Conservation (phyloP, 2,888 invertebrate species). For the Drosophila peninsularis region DNA sequence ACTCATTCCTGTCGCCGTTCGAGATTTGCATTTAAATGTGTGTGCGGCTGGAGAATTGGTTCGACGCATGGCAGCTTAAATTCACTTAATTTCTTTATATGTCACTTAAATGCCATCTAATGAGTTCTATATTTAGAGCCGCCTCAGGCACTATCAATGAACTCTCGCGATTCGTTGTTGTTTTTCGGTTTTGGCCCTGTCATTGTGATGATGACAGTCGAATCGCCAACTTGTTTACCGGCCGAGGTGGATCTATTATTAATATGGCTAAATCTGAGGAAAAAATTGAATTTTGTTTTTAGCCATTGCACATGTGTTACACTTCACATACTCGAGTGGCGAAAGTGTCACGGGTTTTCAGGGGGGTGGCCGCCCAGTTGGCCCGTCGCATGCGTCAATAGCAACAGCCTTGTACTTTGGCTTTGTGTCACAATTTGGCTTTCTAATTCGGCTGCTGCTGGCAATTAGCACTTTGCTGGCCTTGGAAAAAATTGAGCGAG, state of each 20-base stretch:
- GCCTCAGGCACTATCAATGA: slow-evolving; percentile 40
- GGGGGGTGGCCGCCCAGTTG: not conserved
- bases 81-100: slow-evolving; percentile 28
- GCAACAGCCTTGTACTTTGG: slow-evolving; percentile 29
- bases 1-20: not conserved
- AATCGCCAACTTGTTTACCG: slow-evolving; percentile 19
- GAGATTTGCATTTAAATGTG: slow-evolving; percentile 44
- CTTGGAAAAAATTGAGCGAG: slow-evolving; percentile 12
- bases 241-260: slow-evolving; percentile 51
- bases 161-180: slow-evolving; percentile 18
- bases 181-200: slow-evolving; percentile 32
- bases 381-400: slow-evolving; percentile 48
- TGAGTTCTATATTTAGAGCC: slow-evolving; percentile 57
- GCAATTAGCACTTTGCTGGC: slow-evolving; percentile 34
- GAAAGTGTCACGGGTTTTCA: slow-evolving; percentile 18
- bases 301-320: slow-evolving; percentile 48
- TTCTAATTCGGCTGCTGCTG: not conserved
- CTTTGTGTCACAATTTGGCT: slow-evolving; percentile 13
- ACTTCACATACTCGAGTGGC: slow-evolving; percentile 44
- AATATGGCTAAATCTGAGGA: slow-evolving; percentile 43
- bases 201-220: slow-evolving; percentile 22
- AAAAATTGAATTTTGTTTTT: slow-evolving; percentile 31
- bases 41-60: slow-evolving; percentile 10
- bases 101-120: slow-evolving; percentile 54
- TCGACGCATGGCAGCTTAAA: slow-evolving; percentile 3